Conservation (phyloP, 2,888 invertebrate genomes). For the Apodemia hepburni region DNA sequence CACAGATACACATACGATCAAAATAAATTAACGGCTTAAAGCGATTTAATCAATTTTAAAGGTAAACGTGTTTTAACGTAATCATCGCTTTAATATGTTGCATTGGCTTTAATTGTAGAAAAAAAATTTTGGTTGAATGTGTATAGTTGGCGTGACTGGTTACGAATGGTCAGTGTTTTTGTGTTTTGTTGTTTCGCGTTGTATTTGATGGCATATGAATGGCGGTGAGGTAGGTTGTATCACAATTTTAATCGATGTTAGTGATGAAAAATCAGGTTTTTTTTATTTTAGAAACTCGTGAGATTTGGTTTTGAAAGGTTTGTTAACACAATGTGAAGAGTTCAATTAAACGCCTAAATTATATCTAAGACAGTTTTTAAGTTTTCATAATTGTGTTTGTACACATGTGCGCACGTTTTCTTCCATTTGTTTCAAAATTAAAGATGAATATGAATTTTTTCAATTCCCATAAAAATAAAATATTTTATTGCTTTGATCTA, state of each 20-base stretch:
- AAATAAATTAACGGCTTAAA: slow-evolving; percentile 26
- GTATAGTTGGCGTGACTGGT: slow-evolving; percentile 20
- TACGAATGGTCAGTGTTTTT: slow-evolving; percentile 23
- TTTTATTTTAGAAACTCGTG: slow-evolving; percentile 2
- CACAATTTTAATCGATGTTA: neutral
- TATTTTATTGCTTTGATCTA: too few relatives aligned
- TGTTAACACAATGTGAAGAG: neutral
- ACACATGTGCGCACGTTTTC: slow-evolving; percentile 3
- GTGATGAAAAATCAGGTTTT: slow-evolving; percentile 1
- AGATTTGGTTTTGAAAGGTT: neutral
- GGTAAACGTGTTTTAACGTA: slow-evolving; percentile 34
- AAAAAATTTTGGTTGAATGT: slow-evolving; percentile 18
- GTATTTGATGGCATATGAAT: slow-evolving; percentile 14
- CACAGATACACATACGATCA: slow-evolving; percentile 16
- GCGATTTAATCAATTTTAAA: slow-evolving; percentile 32
- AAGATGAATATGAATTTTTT: too few relatives aligned
- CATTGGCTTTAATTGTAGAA: slow-evolving; percentile 33
- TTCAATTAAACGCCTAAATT: neutral
- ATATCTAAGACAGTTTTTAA: neutral
- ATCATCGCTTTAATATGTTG: slow-evolving; percentile 33
- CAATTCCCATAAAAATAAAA: too few relatives aligned
- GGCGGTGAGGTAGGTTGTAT: neutral
- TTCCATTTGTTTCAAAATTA: neutral
- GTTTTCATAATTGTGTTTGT: slow-evolving; percentile 6
- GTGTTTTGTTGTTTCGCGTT: slow-evolving; percentile 19